Conservation (phyloP, 2,888 invertebrate species). For the Noctuana brunneofusca region DNA sequence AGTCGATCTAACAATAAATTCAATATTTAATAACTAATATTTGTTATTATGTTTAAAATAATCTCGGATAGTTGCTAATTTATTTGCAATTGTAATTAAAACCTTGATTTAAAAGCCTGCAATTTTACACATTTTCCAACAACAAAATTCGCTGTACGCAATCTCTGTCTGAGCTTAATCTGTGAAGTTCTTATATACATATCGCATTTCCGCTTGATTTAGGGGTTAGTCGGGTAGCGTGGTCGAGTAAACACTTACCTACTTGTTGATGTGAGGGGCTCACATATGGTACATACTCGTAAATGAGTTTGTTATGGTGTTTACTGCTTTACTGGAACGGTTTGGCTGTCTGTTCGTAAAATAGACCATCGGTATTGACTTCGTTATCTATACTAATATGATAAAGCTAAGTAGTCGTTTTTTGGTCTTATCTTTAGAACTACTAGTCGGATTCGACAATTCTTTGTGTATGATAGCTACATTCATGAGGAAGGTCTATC, state of each 20-base stretch:
- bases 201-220: constrained; percentile 56
- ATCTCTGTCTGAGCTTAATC: constrained; percentile 18
- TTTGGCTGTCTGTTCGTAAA: background rate
- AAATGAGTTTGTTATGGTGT: background rate
- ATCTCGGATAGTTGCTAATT: too few species aligned
- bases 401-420: too few species aligned
- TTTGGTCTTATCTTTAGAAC: too few species aligned
- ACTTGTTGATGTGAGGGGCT: constrained; percentile 37
- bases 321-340: background rate
- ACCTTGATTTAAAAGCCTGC: too few species aligned
- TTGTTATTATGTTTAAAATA: too few species aligned
- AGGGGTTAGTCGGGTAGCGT: constrained; percentile 43
- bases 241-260: constrained; percentile 51
- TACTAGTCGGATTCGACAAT: too few species aligned
- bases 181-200: constrained; percentile 37
- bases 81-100: too few species aligned
- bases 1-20: too few species aligned
- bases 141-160: background rate
- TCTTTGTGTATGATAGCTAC: constrained; percentile 23
- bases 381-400: too few species aligned
- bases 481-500: too few species aligned
- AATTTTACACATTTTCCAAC: too few species aligned
- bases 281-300: constrained; percentile 15
- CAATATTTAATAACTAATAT: too few species aligned
- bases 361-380: background rate